Percentiles rank a stretch among this genome's conserved stretches.
These are phyloP conservation scores for Heliocidaris erythrogramma DNA, from an alignment of 35 echinoderm and acorn worm genomes.

Conservation along the genomic window DNA sequence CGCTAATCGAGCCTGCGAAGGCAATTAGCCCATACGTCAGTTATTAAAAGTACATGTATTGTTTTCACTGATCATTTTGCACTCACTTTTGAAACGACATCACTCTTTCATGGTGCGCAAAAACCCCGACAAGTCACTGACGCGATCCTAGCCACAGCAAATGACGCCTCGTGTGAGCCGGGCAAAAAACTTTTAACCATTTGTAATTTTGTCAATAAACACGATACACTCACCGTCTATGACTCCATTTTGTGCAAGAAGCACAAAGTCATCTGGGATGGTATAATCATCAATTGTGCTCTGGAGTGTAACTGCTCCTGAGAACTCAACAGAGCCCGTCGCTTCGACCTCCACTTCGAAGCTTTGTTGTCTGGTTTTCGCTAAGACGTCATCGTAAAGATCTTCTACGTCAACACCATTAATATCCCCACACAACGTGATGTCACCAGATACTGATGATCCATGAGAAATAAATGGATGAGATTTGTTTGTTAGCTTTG, in stretches of 20 bases:
- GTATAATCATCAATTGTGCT: neutral
- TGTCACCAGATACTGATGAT: slow-evolving; percentile 22
- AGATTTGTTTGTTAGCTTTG: neutral
- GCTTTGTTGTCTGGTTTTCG: neutral
- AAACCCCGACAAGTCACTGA: too few relatives aligned
- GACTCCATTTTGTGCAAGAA: neutral
- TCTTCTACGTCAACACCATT: slow-evolving; percentile 31
- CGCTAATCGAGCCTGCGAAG: too few relatives aligned
- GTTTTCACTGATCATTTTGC: too few relatives aligned
- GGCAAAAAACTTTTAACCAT: too few relatives aligned
- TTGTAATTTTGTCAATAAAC: too few relatives aligned
- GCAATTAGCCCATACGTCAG: too few relatives aligned
- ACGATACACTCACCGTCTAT: slow-evolving; percentile 6
- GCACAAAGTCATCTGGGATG: slow-evolving; percentile 17
- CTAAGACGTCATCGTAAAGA: slow-evolving; percentile 19
- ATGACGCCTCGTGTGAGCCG: too few relatives aligned
- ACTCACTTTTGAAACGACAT: too few relatives aligned
- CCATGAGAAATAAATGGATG: neutral
- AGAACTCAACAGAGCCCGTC: neutral
- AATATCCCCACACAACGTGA: neutral
- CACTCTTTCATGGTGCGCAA: too few relatives aligned
- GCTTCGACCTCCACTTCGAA: slow-evolving; percentile 21
- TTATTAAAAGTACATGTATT: too few relatives aligned
- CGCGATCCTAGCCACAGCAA: too few relatives aligned
- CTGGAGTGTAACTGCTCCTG: slow-evolving; percentile 1